Base-by-base conservation (phyloP, 2,113 vertebrate species). In the Lophochroa leadbeateri region DNA sequence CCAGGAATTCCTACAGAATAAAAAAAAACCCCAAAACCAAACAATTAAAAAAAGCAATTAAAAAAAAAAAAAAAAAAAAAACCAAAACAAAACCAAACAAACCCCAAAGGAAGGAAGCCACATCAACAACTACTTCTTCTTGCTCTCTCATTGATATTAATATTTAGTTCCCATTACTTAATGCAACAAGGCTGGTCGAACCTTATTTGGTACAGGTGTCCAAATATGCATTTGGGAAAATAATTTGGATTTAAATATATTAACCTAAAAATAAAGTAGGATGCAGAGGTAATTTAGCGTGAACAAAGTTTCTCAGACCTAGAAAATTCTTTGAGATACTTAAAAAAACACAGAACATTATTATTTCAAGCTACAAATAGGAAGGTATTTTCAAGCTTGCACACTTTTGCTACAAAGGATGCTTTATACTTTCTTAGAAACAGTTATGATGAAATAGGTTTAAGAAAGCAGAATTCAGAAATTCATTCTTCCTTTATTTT, bases 1-100 rank as follows among this genome's bases (percentile, higher is more conserved):
- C 99, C 99, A 39, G 98, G 84, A 27, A 97, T 92, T 82, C 99
- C 99, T 99, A 97, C 23, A 77, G 15, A 72, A 95, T 27, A 81
- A 52, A 18, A 11, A 61, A 60, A 24, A 37, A 61, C 37, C 41
- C 31, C 8, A 9, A n/a, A 82, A 37, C 11, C 7, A 61, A 17
- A 52, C 55, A 58, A 58, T 57, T 57, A 49, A 37, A 10, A 86
- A 67, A 28, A 17, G 11, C 6, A 55, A 31, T 35, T 24, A 28
- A 61, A 52, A 33, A 82, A 44, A 16, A 21, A 21, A 61, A 6
- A 4, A 15, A 50, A 50, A 25, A 0, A 58, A 52, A 33, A 52
- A 33, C 81, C 44, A 16, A 21, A 61, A 6, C 7, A 15, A 50
- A 50, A 9, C 2, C 13, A 25, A 53, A 53, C 55, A 57, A 81